Evolutionary conservation across 2,888 invertebrate species (phyloP).

Genomic region (Girardia tigrina): DNA sequence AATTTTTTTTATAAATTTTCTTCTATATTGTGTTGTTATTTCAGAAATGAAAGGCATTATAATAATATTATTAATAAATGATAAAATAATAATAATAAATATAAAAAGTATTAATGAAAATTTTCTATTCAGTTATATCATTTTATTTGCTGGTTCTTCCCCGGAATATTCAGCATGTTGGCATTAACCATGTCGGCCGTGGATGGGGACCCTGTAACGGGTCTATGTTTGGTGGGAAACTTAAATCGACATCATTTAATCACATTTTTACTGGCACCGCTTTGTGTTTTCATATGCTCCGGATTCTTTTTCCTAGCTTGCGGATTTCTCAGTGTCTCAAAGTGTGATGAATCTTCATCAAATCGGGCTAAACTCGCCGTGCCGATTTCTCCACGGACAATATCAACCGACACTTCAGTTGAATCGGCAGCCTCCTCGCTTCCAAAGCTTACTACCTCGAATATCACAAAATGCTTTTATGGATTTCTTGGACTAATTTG

Average conservation of each 20-base stretch:
- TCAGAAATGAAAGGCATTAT: no score
- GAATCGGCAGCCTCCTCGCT: background rate
- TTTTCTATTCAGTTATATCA: constrained; percentile 61
- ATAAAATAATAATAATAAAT: background rate
- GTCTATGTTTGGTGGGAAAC: constrained; percentile 46
- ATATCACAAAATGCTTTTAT: constrained; percentile 13
- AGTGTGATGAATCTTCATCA: background rate
- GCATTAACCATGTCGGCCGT: constrained; percentile 75
- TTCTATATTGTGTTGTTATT: no score
- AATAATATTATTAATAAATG: background rate
- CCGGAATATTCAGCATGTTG: constrained; percentile 77
- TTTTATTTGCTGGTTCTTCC: constrained; percentile 83
- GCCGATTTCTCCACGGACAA: background rate
- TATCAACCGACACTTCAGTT: background rate
- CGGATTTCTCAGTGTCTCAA: background rate
- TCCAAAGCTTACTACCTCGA: background rate
- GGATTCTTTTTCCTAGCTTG: background rate
- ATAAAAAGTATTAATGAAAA: background rate
- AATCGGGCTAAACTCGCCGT: background rate
- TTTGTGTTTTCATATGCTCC: background rate
- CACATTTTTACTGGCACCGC: background rate
- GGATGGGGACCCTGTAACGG: constrained; percentile 86
- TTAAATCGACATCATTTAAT: background rate
- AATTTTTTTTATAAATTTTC: no score
- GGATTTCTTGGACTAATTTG: constrained; percentile 11